Evolutionary conservation across 2,797 vertebrate genomes (phyloP).

Genomic region (Nannoperca australis): DNA sequence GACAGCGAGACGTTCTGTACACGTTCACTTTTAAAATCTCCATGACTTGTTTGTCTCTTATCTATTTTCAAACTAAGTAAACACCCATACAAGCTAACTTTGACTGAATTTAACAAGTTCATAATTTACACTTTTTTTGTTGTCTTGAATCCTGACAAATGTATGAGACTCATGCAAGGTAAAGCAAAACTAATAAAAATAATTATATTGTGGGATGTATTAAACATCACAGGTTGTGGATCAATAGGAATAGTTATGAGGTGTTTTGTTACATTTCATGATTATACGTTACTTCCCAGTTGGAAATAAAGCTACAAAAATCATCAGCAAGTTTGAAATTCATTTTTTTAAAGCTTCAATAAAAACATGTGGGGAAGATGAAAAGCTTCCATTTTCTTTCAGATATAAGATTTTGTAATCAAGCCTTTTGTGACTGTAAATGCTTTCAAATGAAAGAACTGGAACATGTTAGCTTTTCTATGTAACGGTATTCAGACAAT

Average conservation of each 20-base stretch:
- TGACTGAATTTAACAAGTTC: background rate
- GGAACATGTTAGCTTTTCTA: background rate
- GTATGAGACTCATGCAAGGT: too few species aligned
- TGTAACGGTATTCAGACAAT: constrained; percentile 2
- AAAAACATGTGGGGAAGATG: background rate
- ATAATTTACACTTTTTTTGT: background rate
- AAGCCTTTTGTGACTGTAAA: background rate
- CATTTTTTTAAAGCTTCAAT: background rate
- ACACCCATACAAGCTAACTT: background rate
- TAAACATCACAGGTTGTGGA: background rate
- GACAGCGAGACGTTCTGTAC: background rate
- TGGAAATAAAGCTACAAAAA: constrained; percentile 1
- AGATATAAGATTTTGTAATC: background rate
- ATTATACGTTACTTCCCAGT: background rate
- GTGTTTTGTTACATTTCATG: background rate
- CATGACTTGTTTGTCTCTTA: background rate
- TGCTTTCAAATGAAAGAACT: constrained; percentile 12
- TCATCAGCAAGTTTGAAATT: constrained; percentile 3
- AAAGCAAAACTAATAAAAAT: too few species aligned
- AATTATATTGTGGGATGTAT: background rate
- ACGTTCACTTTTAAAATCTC: background rate
- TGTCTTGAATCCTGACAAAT: background rate
- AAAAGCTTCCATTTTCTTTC: background rate
- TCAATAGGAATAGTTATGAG: background rate
- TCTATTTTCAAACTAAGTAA: background rate